Base-by-base conservation (phyloP, 2,888 invertebrate genomes). In the Drosophila prostipennis region DNA sequence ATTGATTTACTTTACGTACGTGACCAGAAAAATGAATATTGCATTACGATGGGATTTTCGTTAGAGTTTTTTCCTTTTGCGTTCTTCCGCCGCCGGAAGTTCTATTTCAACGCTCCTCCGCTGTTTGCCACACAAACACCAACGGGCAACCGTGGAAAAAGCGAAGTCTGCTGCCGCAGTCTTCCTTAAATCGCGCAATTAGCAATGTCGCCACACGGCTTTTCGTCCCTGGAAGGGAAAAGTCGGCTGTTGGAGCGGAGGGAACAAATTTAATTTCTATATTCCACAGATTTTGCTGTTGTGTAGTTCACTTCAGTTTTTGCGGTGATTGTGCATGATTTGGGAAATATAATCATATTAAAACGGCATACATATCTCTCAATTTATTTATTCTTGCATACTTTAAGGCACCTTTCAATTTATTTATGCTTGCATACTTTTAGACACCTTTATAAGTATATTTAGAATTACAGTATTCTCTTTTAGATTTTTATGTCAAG, bases 1-100 rank as follows among this genome's bases (percentile, higher is more conserved):
- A 90, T 90, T 90, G 90, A 90, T 91, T 90, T 90, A 91, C 90
- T 90, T 82, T 88, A 81, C 89, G 85, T 85, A 90, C 90, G 90
- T 90, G 90, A 90, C 91, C 89, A 89, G 91, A 91, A 90, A 90
- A 91, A 86, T 89, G 86, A 90, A 86, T 89, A 90, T 90, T 90
- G 90, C 87, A 91, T 90, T 90, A 90, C 81, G 87, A 76, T 78
- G 81, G 81, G 79, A 87, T 87, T 85, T 85, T 79, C 81, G 63
- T 78, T 79, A 40, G 82, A 65, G 64, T 57, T 67, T 53, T 54
- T 53, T 43, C 42, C 34, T 54, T 53, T 43, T 45, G 26, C 16
- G 34, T 71, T 68, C 26, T 26, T 26, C 26, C 26, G 58, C 39
- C 63, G 72, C 72, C 83, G 84, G 88, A 88, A 80, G 71, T 83